A percentile compares a stretch with the other conserved stretches of the same genome.
Evolutionary conservation across 2,797 vertebrate species (phyloP).

Genomic region (Thripadectes ignobilis): DNA sequence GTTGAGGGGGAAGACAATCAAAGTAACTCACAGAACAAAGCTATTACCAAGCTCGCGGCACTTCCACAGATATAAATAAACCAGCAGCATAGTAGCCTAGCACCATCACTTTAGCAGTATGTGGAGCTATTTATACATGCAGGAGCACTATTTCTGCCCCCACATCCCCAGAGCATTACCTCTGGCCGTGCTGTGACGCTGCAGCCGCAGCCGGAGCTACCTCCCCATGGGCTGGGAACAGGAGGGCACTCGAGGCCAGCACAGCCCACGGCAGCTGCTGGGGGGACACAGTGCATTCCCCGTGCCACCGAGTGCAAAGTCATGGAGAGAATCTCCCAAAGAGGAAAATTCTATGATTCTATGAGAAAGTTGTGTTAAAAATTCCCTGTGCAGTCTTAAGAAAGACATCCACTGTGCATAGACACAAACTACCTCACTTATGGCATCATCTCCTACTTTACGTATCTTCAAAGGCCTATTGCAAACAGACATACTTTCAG

Average conservation of each 20-base stretch:
- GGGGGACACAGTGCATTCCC: not conserved
- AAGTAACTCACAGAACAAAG: not conserved
- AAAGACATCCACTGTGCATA: fast-evolving
- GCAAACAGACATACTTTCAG: not conserved
- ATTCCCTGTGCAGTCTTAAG: not conserved
- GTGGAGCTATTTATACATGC: not conserved
- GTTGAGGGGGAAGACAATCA: not conserved
- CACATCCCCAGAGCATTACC: fast-evolving
- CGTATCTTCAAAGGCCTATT: fast-evolving
- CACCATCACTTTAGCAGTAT: not conserved
- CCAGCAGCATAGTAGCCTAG: not conserved
- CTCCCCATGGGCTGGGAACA: fast-evolving
- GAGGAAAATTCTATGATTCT: not conserved
- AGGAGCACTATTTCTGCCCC: not conserved
- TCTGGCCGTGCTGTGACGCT: fast-evolving
- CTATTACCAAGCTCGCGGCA: not conserved
- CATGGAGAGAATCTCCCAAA: fast-evolving
- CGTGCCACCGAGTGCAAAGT: fast-evolving
- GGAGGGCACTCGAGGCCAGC: fast-evolving
- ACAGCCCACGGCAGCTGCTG: fast-evolving
- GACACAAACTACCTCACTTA: not conserved
- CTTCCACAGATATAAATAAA: not conserved
- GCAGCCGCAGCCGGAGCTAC: fast-evolving
- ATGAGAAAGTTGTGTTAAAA: not conserved
- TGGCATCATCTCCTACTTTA: fast-evolving